Evolutionary conservation across 2,888 invertebrate genomes (phyloP).

Genomic region (Aricia artaxerxes): DNA sequence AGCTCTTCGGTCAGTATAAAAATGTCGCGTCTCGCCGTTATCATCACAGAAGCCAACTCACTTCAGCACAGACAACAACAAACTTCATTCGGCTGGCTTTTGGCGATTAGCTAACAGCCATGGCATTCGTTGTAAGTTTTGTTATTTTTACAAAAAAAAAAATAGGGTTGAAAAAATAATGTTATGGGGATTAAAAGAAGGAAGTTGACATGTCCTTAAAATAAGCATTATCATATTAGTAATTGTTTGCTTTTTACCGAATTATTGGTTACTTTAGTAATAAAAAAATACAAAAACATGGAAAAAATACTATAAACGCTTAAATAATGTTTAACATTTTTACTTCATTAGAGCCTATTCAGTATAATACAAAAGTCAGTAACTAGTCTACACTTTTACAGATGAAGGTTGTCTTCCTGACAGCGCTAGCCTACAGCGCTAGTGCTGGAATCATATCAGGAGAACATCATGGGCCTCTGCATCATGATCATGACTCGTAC

Average conservation of each 20-base stretch:
- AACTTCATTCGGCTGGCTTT: constrained; percentile 63
- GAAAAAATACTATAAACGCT: background rate
- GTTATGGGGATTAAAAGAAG: no score
- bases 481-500: constrained; percentile 59
- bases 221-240: no score
- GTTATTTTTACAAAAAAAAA: constrained; percentile 33
- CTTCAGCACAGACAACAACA: constrained; percentile 71
- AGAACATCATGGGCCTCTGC: constrained; percentile 38
- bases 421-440: constrained; percentile 61
- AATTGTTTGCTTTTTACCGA: no score
- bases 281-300: background rate
- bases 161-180: background rate
- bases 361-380: background rate
- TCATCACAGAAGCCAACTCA: constrained; percentile 65
- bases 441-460: constrained; percentile 59
- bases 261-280: no score
- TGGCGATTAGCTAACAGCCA: constrained; percentile 79
- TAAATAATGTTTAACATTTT: no score
- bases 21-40: constrained; percentile 61
- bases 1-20: constrained; percentile 64
- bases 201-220: no score
- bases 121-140: constrained; percentile 75
- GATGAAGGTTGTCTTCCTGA: constrained; percentile 63
- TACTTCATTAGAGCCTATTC: background rate
- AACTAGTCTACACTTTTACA: constrained; percentile 54